Conservation (phyloP, 2,888 invertebrate genomes). For the Ennomos quercinarius region DNA sequence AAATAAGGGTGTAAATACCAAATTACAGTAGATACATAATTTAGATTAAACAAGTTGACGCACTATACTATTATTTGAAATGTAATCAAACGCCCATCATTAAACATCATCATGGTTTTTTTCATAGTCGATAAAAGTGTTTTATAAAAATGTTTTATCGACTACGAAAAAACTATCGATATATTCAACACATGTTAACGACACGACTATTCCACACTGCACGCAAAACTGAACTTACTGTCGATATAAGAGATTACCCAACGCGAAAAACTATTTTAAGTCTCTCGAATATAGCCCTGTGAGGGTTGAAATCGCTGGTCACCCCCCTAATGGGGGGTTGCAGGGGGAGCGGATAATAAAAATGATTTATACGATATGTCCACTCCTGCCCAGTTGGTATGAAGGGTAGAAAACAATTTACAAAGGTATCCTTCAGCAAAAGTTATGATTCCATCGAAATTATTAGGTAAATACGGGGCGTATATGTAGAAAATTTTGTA, state of each 20-base stretch:
- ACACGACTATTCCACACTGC: conserved; percentile 42
- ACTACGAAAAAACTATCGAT: neutral
- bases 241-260: conserved; percentile 61
- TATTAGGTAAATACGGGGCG: conserved; percentile 22
- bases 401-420: conserved; percentile 81
- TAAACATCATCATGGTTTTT: too few species aligned
- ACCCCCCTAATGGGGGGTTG: conserved; percentile 58
- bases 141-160: neutral
- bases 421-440: conserved; percentile 47
- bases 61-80: too few species aligned
- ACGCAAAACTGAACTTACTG: conserved; percentile 75
- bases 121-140: too few species aligned
- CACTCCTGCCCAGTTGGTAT: conserved; percentile 67
- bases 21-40: too few species aligned
- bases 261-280: conserved; percentile 69
- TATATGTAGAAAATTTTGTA: neutral
- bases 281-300: conserved; percentile 58
- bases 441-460: conserved; percentile 52
- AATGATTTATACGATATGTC: conserved; percentile 82
- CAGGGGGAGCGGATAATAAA: conserved; percentile 70
- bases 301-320: conserved; percentile 65
- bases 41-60: too few species aligned
- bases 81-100: too few species aligned
- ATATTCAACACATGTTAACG: conserved; percentile 12
- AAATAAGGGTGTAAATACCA: too few species aligned